A percentile compares a stretch with the other conserved stretches of the same genome.
Evolutionary conservation across 2,113 vertebrate genomes (phyloP).

Genomic region (Ophthalmolycus amberensis): DNA sequence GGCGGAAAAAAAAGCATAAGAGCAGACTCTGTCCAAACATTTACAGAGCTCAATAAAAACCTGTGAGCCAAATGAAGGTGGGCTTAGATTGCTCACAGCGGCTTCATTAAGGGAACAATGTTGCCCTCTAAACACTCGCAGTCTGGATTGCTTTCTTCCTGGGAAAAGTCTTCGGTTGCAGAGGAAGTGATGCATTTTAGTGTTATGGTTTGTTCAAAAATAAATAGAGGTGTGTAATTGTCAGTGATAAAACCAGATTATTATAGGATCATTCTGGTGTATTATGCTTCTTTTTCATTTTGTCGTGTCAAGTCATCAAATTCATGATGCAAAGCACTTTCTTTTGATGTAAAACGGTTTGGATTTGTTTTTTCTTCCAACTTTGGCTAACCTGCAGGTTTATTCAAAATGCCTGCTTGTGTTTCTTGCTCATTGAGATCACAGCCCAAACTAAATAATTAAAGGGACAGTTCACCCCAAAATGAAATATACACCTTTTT

Average conservation of each 20-base stretch:
- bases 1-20: background rate
- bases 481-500: too few relatives aligned
- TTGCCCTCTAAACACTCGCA: background rate
- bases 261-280: background rate
- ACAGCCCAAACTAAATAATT: background rate
- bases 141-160: background rate
- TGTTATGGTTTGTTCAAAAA: constrained; percentile 6
- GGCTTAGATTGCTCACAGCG: constrained; percentile 30
- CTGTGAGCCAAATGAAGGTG: constrained; percentile 23
- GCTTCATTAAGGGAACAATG: constrained; percentile 47
- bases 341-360: background rate
- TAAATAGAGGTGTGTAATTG: background rate
- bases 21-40: constrained; percentile 38
- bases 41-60: constrained; percentile 40
- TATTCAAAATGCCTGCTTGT: background rate
- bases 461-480: background rate
- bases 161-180: background rate
- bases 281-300: background rate
- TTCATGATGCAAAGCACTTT: background rate
- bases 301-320: background rate
- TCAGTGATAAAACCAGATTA: constrained; percentile 1
- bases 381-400: background rate
- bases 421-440: background rate
- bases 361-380: background rate
- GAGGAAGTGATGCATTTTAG: background rate